Evolutionary conservation across 2,797 vertebrate genomes (phyloP), one percentile per base, ranked within the genome.

Genomic region (Merluccius polli): DNA sequence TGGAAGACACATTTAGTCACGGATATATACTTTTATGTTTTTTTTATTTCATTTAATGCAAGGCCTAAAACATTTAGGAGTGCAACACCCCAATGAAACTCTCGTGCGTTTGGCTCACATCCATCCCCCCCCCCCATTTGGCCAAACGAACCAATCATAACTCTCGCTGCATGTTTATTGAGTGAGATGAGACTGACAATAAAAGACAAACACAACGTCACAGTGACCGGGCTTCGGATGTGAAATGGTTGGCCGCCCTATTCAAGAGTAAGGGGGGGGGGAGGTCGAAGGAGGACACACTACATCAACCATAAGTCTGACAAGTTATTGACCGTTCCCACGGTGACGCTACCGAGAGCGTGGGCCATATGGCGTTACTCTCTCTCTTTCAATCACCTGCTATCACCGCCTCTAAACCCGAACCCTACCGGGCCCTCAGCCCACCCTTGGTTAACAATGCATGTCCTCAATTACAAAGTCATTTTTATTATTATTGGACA

Each of bases 301-400:
- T 74, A 77, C 27, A 75, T 74, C 67, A 82, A 83, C 81, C 78
- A 85, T 71, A 78, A 79, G 78, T 79, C 81, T 79, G 72, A 84
- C 18, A 21, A 77, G 75, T 77, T 77, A 2, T 81, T 77, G 74
- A 32, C 2, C 13, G 74, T 91, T 93, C 90, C 91, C 90, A 92
- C 82, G 81, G 82, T 87, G 80, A 74, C 70, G 65, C 11, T 48
- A 76, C 81, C 84, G 81, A 84, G 38, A 80, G 79, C 78, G 52
- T 41, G 21, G 79, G 84, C 79, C 78, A 36, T 88, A 75, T 81
- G 79, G 73, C 18, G 78, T 75, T 86, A 87, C 91, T 85, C 75
- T 86, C 77, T 78, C 33, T 76, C n/a, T n/a, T 70, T 48, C 79
- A 77, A 71, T 83, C 72, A 82, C 75, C 52, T 84, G 75, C 75